Base-by-base conservation (phyloP, 2,797 vertebrate genomes). In the Amazona ochrocephala region DNA sequence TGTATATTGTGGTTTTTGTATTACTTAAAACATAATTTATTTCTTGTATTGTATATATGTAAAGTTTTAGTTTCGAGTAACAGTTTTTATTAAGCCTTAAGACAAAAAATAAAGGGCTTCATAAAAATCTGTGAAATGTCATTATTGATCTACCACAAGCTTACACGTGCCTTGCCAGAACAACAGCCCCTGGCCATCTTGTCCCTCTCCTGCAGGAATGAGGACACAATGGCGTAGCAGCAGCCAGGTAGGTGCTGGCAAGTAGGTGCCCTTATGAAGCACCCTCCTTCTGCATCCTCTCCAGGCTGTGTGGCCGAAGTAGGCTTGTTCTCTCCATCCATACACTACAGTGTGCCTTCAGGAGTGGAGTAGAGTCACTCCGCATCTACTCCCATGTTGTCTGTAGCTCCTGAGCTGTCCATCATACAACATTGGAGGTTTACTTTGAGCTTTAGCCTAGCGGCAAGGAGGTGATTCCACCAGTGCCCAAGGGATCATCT, bases 1-100 rank as follows among this genome's bases (percentile, higher is more conserved):
- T 98, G 96, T 98, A 98, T 97, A 98, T 97, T 89, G 87, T 71
- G 96, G 85, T 93, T 96, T 97, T 97, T 97, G 85, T 97, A 97
- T 76, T 91, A 91, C 94, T 90, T 95, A 79, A 93, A 95, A 71
- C 27, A 44, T 95, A 97, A 98, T 98, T 98, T 98, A 98, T 98
- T 98, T 97, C 94, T 97, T 51, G 60, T 97, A 87, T 60, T 97
- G 95, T 98, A 96, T 84, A 97, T 97, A 97, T 95, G 92, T 97
- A 96, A 97, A 94, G 79, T 93, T 93, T 94, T 67, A 64, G 92
- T 11, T 89, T 51, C 53, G 77, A 97, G 89, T 65, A 76, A 87
- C 95, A 87, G 39, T 97, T 97, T 97, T 97, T 96, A 92, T 91
- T 91, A 94, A 97, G 85, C 91, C 82, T 95, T 34, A 41, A 97